These are phyloP conservation scores for Corythornis leucogaster DNA, from an alignment of 2,797 vertebrate species.

Conservation along the genomic window DNA sequence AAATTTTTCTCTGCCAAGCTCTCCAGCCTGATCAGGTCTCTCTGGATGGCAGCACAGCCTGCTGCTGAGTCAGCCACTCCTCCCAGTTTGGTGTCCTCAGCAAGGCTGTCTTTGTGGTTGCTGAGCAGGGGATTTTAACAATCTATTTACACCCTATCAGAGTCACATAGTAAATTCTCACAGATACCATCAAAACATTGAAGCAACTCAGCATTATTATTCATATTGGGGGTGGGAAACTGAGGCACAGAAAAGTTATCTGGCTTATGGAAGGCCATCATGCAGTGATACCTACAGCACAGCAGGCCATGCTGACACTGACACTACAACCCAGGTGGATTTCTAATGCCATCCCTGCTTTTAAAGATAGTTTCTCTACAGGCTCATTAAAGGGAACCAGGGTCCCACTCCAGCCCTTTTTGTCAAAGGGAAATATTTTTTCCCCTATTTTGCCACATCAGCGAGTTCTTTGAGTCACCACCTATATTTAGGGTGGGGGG, in stretches of 20 bases:
- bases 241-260: not conserved
- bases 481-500: conserved; percentile 76
- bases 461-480: conserved; percentile 66
- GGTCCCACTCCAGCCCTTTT: conserved; percentile 8
- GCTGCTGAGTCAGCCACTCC: no score
- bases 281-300: not conserved
- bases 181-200: not conserved
- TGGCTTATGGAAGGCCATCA: not conserved
- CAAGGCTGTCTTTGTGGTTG: not conserved
- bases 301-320: no score
- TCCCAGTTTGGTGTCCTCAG: no score
- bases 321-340: not conserved
- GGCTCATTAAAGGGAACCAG: conserved; percentile 70
- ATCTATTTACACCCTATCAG: rapidly evolving
- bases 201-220: not conserved
- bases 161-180: not conserved
- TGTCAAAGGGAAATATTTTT: conserved; percentile 51
- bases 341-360: not conserved
- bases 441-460: conserved; percentile 63
- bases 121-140: not conserved
- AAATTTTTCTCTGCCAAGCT: no score
- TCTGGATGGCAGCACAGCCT: no score
- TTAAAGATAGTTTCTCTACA: not conserved
- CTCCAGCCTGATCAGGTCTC: no score
- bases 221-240: not conserved